These are phyloP conservation scores for Portunus trituberculatus DNA, from an alignment of 1,140 invertebrate genomes.

Conservation along the genomic window DNA sequence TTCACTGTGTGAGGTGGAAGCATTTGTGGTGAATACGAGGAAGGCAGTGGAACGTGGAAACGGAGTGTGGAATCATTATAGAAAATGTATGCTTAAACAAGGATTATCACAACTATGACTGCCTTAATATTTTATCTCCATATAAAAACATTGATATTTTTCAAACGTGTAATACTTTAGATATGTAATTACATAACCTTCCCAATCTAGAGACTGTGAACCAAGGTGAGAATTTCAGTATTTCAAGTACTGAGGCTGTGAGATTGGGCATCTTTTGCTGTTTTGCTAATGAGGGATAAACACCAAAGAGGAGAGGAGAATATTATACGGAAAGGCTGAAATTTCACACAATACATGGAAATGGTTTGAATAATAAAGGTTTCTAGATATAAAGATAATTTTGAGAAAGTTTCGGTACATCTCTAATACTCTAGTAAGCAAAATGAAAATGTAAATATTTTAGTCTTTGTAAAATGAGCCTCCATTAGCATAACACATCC, in stretches of 20 bases:
- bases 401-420: conserved; percentile 14
- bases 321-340: conserved; percentile 48
- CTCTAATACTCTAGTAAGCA: conserved; percentile 53
- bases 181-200: conserved; percentile 73
- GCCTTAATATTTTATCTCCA: conserved; percentile 69
- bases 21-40: conserved; percentile 76
- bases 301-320: conserved; percentile 51
- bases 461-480: background rate
- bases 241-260: conserved; percentile 71
- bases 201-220: conserved; percentile 66
- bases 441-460: background rate
- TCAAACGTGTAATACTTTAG: conserved; percentile 70
- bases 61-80: conserved; percentile 75
- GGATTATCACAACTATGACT: conserved; percentile 76
- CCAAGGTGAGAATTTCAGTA: conserved; percentile 54
- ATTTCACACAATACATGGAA: conserved; percentile 39
- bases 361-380: conserved; percentile 9
- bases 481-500: conserved; percentile 52
- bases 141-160: conserved; percentile 69
- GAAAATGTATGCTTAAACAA: conserved; percentile 75
- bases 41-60: conserved; percentile 75
- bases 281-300: conserved; percentile 60
- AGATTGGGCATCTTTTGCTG: conserved; percentile 39
- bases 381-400: conserved; percentile 2
- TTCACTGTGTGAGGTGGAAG: conserved; percentile 76